Evolutionary conservation across 2,797 vertebrate genomes (phyloP), one percentile per base, ranked within the genome.

Genomic region (Helicolenus hilgendorfi): DNA sequence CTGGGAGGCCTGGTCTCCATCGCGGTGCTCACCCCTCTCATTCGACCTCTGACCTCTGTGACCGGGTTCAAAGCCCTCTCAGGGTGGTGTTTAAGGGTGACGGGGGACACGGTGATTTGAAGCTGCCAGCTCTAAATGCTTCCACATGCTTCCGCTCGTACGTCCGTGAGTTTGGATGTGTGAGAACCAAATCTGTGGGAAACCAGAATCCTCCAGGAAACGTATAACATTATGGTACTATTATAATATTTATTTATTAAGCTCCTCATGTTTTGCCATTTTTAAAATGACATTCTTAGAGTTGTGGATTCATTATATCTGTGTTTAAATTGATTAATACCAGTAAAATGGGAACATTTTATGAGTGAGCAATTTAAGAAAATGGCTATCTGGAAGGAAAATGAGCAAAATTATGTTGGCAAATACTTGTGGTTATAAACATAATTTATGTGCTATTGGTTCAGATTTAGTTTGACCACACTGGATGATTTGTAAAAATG

Each of bases 21-120:
- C 85, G 62, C 33, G 78, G 69, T 2, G 60, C 83, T 92, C 79
- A 78, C 64, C 83, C 81, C 78, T 70, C 89, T 80, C 69, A 14
- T 62, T 60, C 60, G 89, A 97, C 94, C 95, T 94, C 83, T 96
- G 95, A 95, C 93, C 95, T 63, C 38, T 67, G 53, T 55, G 87
- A 71, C 88, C 18, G 80, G 91, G 95, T 92, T 95, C 94, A 90
- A 79, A 86, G 89, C 81, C 71, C 92, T 89, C 67, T 83, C 72
- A 77, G 88, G 94, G 93, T 83, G 94, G 90, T 29, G 84, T 76
- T 31, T 35, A n/a, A 71, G 79, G 80, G 64, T 49, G 85, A 88
- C 24, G 55, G 80, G 69, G 84, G 89, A 89, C 87, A 83, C 67
- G 38, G 69, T 91, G 83, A 92, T 92, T 89, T 80, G 79, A n/a